phyloP scores from a whole-genome alignment of 30 jellyfish, hydroid and myxozoan genomes.

The Aurelia aurita region DNA sequence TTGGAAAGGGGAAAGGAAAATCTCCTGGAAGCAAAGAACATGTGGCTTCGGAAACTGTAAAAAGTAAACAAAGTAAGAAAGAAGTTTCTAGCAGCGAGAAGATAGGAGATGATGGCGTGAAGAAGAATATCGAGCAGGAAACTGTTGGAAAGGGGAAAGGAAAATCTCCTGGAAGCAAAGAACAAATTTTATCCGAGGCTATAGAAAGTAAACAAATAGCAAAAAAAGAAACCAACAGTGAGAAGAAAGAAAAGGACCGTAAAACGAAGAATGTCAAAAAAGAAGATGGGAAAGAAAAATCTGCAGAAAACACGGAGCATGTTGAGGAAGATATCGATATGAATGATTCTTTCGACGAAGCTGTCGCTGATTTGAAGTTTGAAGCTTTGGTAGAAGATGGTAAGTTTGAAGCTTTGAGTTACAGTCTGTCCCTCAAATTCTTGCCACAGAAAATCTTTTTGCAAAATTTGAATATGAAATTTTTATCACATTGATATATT shows the following conservation, averaged over 20 bases:
- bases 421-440: neutral
- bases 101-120: neutral
- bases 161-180: neutral
- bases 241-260: neutral
- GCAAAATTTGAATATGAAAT: neutral
- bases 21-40: neutral
- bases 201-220: neutral
- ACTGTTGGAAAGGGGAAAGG: neutral
- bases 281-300: neutral
- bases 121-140: neutral
- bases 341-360: neutral
- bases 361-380: constrained; percentile 2
- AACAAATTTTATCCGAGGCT: neutral
- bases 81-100: neutral
- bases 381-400: constrained; percentile 28
- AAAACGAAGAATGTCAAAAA: neutral
- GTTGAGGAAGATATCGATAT: neutral
- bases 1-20: neutral
- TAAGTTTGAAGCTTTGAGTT: neutral
- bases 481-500: too few relatives aligned
- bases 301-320: neutral
- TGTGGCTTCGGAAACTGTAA: too few relatives aligned
- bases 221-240: neutral
- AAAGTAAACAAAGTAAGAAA: neutral
- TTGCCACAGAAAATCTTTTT: neutral